Base-by-base conservation (phyloP, 2,888 invertebrate genomes). In the Leptinotarsa peninsularis region DNA sequence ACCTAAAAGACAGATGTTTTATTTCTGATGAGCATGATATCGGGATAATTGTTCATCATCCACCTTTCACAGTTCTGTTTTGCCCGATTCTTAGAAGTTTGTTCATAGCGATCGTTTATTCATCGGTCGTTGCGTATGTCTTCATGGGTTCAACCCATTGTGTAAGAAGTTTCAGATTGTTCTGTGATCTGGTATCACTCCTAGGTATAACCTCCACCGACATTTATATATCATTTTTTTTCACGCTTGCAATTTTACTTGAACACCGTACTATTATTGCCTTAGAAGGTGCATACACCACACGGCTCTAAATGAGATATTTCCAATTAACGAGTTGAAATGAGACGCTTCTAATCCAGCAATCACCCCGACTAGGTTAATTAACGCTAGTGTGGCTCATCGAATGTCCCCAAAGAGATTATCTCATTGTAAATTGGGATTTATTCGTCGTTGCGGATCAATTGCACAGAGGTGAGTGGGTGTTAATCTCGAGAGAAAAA, bases 281-380 rank as follows among this genome's bases (percentile, higher is more conserved):
- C 4, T 23, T 58, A 13, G 23, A 23, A 58, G 23, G 13, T 54
- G 58, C 58, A 58, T 23, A 14, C 43, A 21, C 60, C 21, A 43
- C 50, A n/a, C 67, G n/a, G 52, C 68, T 54, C 67, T 17, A 56
- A 66, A 54, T 67, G 79, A 80, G 83, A 81, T 82, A 80, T 79
- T 79, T 82, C 83, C 82, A 85, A 85, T 85, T 84, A 85, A 84
- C 83, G 80, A 82, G 84, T 80, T 83, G 81, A 82, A 84, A 83
- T 80, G 83, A 82, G 82, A 82, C 83, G 78, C 81, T 81, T 81
- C 81, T 84, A 85, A 85, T 84, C 84, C 83, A 70, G 81, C 82
- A 83, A 84, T 83, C 84, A 82, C 79, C 76, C 75, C 80, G 82
- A 79, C 79, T 80, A 81, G 82, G 82, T 85, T 85, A 85, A 85